Base-by-base conservation (phyloP, 2,888 invertebrate species). In the Erebia ligea region DNA sequence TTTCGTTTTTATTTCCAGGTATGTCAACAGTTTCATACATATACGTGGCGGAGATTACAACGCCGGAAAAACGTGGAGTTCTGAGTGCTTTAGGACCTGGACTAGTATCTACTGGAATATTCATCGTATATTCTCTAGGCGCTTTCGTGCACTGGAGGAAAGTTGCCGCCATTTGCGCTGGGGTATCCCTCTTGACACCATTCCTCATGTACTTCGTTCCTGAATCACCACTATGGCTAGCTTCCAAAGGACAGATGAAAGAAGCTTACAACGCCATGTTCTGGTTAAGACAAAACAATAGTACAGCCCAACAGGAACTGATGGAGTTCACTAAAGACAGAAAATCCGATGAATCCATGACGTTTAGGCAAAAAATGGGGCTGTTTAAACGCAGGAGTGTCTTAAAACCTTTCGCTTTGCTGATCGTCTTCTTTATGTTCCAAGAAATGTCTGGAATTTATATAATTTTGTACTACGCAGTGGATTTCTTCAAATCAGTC, bases 361-460 rank as follows among this genome's bases (percentile, higher is more conserved):
- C 84, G 0, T 86, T 93, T 71, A 85, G 78, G 71, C 84, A 93
- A 71, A 93, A 93, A 77, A 78, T 93, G 13, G 83, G 84, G 0
- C 81, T 93, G 2, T 90, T 94, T 77, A 91, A 92, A 67, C 89
- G 93, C 66, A 88, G 95, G 10, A 94, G 93, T 73, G 95, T 96
- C 0, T 86, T 96, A 75, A 96, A 95, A 80, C 96, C 96, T 0
- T 96, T 96, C 83, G 82, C 94, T 2, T 91, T 96, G 34, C 86
- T 96, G 1, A 92, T 96, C 2, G 84, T 94, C 0, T 96, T 96
- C 86, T 95, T 96, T 81, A 86, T 95, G 11, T 94, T 95, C 77
- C 96, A 96, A 92, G 96, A 96, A 82, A 92, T 96, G 80, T 96
- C 96, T 0, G 96, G 96, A 0, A 96, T 96, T 67, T 96, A 96